Evolutionary conservation across 2,113 vertebrate genomes (phyloP).

Genomic region (Haemorhous mexicanus): DNA sequence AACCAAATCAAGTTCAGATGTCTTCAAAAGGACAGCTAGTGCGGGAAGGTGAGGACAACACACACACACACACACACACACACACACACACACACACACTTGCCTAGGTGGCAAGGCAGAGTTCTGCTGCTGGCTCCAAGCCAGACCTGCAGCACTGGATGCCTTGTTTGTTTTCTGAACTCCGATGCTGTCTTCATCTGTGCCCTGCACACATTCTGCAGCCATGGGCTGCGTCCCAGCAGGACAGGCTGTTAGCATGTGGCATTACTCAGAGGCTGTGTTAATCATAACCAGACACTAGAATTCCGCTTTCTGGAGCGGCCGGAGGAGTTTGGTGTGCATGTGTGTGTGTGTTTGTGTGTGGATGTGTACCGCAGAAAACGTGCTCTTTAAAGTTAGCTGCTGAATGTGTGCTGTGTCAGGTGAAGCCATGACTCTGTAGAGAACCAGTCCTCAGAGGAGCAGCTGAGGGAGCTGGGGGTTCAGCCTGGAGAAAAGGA

Average conservation of each 20-base stretch:
- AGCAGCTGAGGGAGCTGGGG: neutral
- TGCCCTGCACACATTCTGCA: neutral
- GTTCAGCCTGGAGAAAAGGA: neutral
- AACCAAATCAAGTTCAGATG: neutral
- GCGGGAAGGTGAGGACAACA: neutral
- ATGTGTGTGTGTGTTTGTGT: neutral
- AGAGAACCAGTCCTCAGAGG: neutral
- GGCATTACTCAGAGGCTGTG: neutral
- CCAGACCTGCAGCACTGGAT: neutral
- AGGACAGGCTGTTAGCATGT: neutral
- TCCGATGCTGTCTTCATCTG: neutral
- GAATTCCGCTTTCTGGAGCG: neutral
- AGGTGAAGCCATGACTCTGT: neutral
- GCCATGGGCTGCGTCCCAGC: neutral
- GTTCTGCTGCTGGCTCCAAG: neutral
- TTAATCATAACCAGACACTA: slow-evolving; percentile 11
- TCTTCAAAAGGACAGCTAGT: neutral
- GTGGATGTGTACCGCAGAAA: neutral
- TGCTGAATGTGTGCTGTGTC: neutral
- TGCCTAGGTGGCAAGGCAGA: neutral
- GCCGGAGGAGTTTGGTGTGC: neutral
- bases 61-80: too few relatives aligned
- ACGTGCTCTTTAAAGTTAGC: neutral
- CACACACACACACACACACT: neutral
- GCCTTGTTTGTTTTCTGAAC: neutral